Evolutionary conservation across 1,140 invertebrate species (phyloP).

Genomic region (Mylabris phalerata): DNA sequence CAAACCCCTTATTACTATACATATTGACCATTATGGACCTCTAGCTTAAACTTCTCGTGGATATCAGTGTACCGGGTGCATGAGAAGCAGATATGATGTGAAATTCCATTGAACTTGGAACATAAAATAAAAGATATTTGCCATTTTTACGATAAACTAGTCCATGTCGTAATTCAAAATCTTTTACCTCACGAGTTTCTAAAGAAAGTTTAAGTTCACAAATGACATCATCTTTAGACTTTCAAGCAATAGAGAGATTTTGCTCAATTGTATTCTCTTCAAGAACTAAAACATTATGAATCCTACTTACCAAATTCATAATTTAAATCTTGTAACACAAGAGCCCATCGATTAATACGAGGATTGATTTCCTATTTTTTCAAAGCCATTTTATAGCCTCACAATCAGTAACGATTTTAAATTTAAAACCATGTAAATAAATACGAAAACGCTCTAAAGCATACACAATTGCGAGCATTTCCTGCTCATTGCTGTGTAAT

Average conservation of each 20-base stretch:
- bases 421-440: slow-evolving; percentile 39
- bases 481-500: slow-evolving; percentile 18
- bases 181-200: background rate
- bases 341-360: slow-evolving; percentile 24
- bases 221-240: background rate
- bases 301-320: slow-evolving; percentile 26
- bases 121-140: background rate
- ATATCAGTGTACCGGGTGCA: background rate
- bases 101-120: background rate
- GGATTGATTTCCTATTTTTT: slow-evolving; percentile 35
- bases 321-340: slow-evolving; percentile 31
- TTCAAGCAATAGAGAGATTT: background rate
- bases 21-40: too few species aligned
- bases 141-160: background rate
- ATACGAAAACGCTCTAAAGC: slow-evolving; percentile 39
- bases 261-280: background rate
- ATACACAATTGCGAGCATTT: slow-evolving; percentile 37
- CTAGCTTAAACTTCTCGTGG: too few species aligned
- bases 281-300: background rate
- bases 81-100: background rate
- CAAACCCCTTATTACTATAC: too few species aligned
- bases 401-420: slow-evolving; percentile 40
- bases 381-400: slow-evolving; percentile 28
- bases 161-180: background rate
- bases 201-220: background rate